Evolutionary conservation across 2,888 invertebrate species (phyloP).

Genomic region (Cephonodes hylas): DNA sequence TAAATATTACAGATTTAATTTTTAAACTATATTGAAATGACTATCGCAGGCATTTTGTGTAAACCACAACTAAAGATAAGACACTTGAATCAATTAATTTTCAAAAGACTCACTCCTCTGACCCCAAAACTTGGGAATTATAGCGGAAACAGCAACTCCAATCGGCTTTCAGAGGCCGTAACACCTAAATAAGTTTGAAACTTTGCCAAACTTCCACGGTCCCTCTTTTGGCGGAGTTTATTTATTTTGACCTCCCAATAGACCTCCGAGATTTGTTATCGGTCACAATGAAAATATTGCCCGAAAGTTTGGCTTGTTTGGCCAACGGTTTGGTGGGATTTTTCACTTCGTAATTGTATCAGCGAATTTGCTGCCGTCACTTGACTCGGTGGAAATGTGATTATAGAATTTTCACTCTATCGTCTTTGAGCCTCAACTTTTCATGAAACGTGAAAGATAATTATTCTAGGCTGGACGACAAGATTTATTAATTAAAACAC

Average conservation of each 20-base stretch:
- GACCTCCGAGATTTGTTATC: constrained; percentile 35
- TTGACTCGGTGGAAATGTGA: not conserved
- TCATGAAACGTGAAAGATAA: too few relatives aligned
- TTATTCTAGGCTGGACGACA: too few relatives aligned
- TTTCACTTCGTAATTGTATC: not conserved
- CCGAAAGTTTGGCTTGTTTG: constrained; percentile 29
- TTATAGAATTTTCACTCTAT: too few relatives aligned
- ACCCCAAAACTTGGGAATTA: constrained; percentile 12
- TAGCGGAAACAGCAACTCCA: constrained; percentile 15
- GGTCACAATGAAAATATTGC: constrained; percentile 35
- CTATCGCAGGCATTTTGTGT: too few relatives aligned
- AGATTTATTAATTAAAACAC: too few relatives aligned
- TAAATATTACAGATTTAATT: too few relatives aligned
- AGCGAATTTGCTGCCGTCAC: constrained; percentile 5
- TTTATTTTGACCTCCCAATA: constrained; percentile 35
- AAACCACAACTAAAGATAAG: not conserved
- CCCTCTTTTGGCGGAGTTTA: constrained; percentile 35
- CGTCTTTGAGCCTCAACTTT: too few relatives aligned
- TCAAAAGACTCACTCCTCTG: constrained; percentile 8
- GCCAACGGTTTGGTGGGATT: constrained; percentile 5
- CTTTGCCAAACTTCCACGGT: constrained; percentile 21
- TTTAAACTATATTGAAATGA: too few relatives aligned
- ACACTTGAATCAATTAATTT: constrained; percentile 14
- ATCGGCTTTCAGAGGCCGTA: constrained; percentile 16
- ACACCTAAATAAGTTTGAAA: constrained; percentile 28